Percentiles rank a stretch among this genome's conserved stretches.
These are phyloP conservation scores for Porites australiensis DNA, from an alignment of 64 coral and sea anemone species.

Conservation along the genomic window DNA sequence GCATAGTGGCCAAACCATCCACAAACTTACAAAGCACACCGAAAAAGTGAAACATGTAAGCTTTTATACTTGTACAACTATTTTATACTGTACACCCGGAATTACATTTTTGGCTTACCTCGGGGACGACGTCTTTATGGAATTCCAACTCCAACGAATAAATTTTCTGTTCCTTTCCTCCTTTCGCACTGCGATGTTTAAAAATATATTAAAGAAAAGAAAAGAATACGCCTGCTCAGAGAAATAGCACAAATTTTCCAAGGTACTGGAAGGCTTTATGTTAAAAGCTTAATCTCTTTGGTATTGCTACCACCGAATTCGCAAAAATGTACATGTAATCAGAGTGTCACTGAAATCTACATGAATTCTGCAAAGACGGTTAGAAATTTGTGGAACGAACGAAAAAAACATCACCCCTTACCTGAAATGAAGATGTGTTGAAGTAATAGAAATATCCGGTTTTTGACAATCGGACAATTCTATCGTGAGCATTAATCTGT, in stretches of 20 bases:
- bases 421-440: slow-evolving; percentile 82
- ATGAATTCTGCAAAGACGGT: neutral
- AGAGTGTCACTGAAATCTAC: neutral
- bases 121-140: slow-evolving; percentile 64
- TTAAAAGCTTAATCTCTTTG: too few relatives aligned
- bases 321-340: neutral
- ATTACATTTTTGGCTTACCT: slow-evolving; percentile 50
- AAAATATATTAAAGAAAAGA: neutral
- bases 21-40: neutral
- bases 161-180: slow-evolving; percentile 84
- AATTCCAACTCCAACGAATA: slow-evolving; percentile 90
- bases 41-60: neutral
- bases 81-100: too few relatives aligned
- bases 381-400: neutral
- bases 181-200: slow-evolving; percentile 63
- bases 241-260: neutral
- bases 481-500: slow-evolving; percentile 86
- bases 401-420: neutral
- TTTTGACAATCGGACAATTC: slow-evolving; percentile 78
- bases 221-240: neutral
- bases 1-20: neutral
- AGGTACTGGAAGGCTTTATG: too few relatives aligned
- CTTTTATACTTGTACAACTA: too few relatives aligned
- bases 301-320: neutral
- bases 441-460: slow-evolving; percentile 72